Percentiles rank a stretch among this genome's conserved stretches.
Conservation (phyloP, 2,888 invertebrate genomes). For the Tuberolachnus salignus region DNA sequence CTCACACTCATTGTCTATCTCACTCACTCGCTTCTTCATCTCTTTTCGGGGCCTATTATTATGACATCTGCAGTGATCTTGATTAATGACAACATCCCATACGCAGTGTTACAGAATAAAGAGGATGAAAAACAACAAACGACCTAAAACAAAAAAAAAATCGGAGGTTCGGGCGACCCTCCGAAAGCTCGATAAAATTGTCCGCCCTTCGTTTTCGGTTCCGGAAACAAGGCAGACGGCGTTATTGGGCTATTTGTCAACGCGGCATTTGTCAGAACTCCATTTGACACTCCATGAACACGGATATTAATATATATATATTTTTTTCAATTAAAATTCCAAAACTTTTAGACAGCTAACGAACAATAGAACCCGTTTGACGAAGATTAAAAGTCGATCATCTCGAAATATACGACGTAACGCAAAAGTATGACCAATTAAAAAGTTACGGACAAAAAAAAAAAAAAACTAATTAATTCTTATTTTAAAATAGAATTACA, state of each 20-base stretch:
- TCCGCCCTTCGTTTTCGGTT: neutral
- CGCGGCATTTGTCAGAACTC: slow-evolving; percentile 28
- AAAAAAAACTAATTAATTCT: too few relatives aligned
- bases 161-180: neutral
- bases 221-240: slow-evolving; percentile 11
- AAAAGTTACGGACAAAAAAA: neutral
- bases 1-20: too few relatives aligned
- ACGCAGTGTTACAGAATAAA: neutral
- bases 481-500: too few relatives aligned
- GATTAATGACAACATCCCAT: slow-evolving; percentile 41
- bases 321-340: slow-evolving; percentile 45
- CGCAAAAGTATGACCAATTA: slow-evolving; percentile 9
- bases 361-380: slow-evolving; percentile 9
- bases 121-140: slow-evolving; percentile 28
- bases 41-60: slow-evolving; percentile 32
- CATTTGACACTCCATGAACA: slow-evolving; percentile 37
- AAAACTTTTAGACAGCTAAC: slow-evolving; percentile 2
- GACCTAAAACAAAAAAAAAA: slow-evolving; percentile 20
- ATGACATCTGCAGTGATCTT: slow-evolving; percentile 47
- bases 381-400: slow-evolving; percentile 8
- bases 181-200: slow-evolving; percentile 34
- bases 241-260: slow-evolving; percentile 47
- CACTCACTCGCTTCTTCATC: neutral
- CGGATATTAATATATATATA: slow-evolving; percentile 22
- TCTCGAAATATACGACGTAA: neutral